These are phyloP conservation scores for Heliconius hermathena DNA, from an alignment of 1,140 invertebrate genomes.

Conservation along the genomic window DNA sequence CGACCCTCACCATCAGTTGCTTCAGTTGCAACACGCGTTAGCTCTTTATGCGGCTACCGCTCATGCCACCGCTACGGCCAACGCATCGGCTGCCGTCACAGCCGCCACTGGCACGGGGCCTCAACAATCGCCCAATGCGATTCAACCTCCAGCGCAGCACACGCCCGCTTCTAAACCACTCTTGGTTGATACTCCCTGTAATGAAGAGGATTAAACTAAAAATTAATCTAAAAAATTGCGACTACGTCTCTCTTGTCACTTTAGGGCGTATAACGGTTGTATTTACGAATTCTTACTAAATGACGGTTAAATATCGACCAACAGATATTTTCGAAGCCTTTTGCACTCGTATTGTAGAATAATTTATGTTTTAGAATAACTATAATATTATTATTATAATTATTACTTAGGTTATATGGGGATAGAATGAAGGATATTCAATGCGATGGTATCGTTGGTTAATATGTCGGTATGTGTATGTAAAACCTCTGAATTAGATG, in stretches of 20 bases:
- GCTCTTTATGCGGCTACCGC: constrained; percentile 74
- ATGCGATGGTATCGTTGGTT: constrained; percentile 73
- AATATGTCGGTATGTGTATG: constrained; percentile 68
- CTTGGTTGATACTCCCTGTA: constrained; percentile 72
- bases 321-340: constrained; percentile 68
- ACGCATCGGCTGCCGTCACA: constrained; percentile 50
- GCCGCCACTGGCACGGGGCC: constrained; percentile 50
- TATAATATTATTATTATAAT: constrained; percentile 48
- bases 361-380: constrained; percentile 69
- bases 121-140: constrained; percentile 59
- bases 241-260: constrained; percentile 32
- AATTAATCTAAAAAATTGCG: constrained; percentile 8
- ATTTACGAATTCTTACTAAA: constrained; percentile 32
- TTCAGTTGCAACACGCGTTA: constrained; percentile 73
- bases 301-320: constrained; percentile 49
- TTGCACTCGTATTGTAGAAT: constrained; percentile 67
- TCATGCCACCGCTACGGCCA: constrained; percentile 63
- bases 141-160: constrained; percentile 56
- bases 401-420: constrained; percentile 66
- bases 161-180: constrained; percentile 63
- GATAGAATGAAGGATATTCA: constrained; percentile 70
- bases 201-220: constrained; percentile 65
- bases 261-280: constrained; percentile 35
- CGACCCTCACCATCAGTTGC: constrained; percentile 72
- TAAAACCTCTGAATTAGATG: constrained; percentile 60